A percentile compares a stretch with the other conserved stretches of the same genome.
Evolutionary conservation across 2,888 invertebrate species (phyloP).

Genomic region (Caenorhabditis doughertyi): DNA sequence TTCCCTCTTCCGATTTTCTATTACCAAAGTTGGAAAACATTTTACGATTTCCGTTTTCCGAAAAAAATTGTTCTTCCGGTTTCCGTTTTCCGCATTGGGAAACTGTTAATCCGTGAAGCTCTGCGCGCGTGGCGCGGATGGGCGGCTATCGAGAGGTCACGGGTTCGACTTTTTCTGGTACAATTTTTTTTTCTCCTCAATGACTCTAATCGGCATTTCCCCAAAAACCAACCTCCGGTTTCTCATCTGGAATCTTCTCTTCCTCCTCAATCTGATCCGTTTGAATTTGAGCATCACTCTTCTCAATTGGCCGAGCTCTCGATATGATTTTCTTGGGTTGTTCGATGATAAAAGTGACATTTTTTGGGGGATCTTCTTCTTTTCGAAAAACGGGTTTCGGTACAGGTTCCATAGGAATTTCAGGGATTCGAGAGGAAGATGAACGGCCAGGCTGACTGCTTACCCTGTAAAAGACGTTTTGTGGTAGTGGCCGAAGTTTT

Average conservation of each 20-base stretch:
- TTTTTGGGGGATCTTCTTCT: background rate
- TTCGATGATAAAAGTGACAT: slow-evolving; percentile 1
- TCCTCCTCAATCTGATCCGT: slow-evolving; percentile 23
- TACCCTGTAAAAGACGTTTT: slow-evolving; percentile 19
- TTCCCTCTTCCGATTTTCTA: too few relatives aligned
- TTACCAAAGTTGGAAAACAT: too few relatives aligned
- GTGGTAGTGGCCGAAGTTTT: too few relatives aligned
- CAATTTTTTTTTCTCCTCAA: background rate
- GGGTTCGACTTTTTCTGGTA: background rate
- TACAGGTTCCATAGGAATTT: slow-evolving; percentile 3
- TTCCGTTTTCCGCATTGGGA: too few relatives aligned
- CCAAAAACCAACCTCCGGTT: slow-evolving; percentile 1
- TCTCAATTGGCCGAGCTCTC: slow-evolving; percentile 33
- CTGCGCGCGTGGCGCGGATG: too few relatives aligned
- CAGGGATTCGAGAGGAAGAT: slow-evolving; percentile 12
- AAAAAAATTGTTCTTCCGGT: too few relatives aligned
- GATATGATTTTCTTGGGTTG: slow-evolving; percentile 25
- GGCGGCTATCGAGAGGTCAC: too few relatives aligned
- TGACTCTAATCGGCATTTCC: background rate
- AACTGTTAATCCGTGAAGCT: too few relatives aligned
- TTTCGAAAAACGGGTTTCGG: background rate
- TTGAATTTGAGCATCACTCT: slow-evolving; percentile 45
- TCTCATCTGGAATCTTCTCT: background rate
- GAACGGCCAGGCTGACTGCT: slow-evolving; percentile 14
- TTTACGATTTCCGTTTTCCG: too few relatives aligned